Evolutionary conservation across 2,797 vertebrate genomes (phyloP), one percentile per base, ranked within the genome.

Genomic region (Gallinago stenura): DNA sequence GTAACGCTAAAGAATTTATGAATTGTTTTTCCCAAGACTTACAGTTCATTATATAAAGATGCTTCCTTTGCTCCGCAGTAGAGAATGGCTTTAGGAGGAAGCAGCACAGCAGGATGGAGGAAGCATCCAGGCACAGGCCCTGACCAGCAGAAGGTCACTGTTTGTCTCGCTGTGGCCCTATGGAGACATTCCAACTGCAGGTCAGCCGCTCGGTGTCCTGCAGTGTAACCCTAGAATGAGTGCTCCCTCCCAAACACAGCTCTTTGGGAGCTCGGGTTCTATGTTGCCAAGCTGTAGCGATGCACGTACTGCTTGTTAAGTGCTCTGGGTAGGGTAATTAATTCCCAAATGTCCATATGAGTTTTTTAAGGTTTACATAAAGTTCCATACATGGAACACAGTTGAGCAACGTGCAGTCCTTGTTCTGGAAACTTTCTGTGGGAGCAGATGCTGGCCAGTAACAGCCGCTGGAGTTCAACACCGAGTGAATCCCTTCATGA

Each of bases 61-160:
- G 6, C n/a, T 45, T 45, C 9, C 61, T 62, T 35, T 15, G 9
- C 35, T 41, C 41, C 19, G 9, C 12, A 26, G 65, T 24, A 7
- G 22, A 33, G 9, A 26, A 15, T 7, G 26, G 12, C 28, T 89
- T 35, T 43, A 25, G 9, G 37, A 54, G 45, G 33, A 81, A 8
- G 9, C 5, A 25, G 3, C 7, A 2, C 26, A 15, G 33, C 48
- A 25, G 8, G 45, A 13, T 1, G 0, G 6, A 8, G 0, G 2
- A 4, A 2, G 31, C 12, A 12, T 1, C 13, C 6, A 14, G 35
- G 71, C 51, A 9, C 19, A 25, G 26, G 12, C 50, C 16, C 20
- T 5, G 64, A 26, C 12, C 41, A 69, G 51, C 24, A 22, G 8
- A 50, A 39, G 21, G 12, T 58, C 10, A 2, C 2, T 1, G 7